Percentiles rank a stretch among this genome's conserved stretches.
These are phyloP conservation scores for Drosophila melanica DNA, from an alignment of 1,140 invertebrate genomes.

Conservation along the genomic window DNA sequence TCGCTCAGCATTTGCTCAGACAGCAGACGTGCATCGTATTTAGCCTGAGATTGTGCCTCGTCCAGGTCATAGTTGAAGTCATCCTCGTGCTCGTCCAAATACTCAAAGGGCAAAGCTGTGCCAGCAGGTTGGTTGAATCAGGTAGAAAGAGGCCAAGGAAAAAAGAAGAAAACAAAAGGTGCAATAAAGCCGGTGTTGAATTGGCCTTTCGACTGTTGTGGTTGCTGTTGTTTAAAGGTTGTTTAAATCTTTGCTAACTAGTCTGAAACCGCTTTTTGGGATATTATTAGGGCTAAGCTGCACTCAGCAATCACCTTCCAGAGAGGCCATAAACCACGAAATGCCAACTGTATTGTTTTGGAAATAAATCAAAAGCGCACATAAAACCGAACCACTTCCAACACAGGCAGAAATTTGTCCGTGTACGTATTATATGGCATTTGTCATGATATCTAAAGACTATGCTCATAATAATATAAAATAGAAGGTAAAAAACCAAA, in stretches of 20 bases:
- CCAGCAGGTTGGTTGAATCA: neutral
- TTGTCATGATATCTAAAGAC: constrained; percentile 81
- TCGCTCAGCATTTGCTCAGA: constrained; percentile 80
- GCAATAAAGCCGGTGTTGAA: constrained; percentile 60
- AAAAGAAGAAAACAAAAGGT: constrained; percentile 44
- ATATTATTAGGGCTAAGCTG: constrained; percentile 40
- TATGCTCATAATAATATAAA: constrained; percentile 78
- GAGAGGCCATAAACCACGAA: constrained; percentile 50
- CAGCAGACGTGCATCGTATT: constrained; percentile 81
- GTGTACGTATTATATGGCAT: constrained; percentile 64
- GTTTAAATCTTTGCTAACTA: constrained; percentile 26
- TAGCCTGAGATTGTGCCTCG: constrained; percentile 79
- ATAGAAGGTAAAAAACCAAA: constrained; percentile 15
- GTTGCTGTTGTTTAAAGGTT: constrained; percentile 19
- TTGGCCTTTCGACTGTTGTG: constrained; percentile 39
- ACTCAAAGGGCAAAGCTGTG: constrained; percentile 72
- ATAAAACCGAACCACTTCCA: constrained; percentile 50
- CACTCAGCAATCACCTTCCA: constrained; percentile 56
- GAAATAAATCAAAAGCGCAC: constrained; percentile 69
- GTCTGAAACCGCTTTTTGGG: constrained; percentile 37
- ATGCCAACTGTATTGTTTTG: constrained; percentile 11
- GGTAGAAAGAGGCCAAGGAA: neutral
- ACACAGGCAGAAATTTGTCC: constrained; percentile 12
- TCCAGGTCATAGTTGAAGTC: constrained; percentile 81
- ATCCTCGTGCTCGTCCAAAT: constrained; percentile 73